Evolutionary conservation across 2,888 invertebrate genomes (phyloP), one percentile per base, ranked within the genome.

Genomic region (Sinodicranocentrus sp.): DNA sequence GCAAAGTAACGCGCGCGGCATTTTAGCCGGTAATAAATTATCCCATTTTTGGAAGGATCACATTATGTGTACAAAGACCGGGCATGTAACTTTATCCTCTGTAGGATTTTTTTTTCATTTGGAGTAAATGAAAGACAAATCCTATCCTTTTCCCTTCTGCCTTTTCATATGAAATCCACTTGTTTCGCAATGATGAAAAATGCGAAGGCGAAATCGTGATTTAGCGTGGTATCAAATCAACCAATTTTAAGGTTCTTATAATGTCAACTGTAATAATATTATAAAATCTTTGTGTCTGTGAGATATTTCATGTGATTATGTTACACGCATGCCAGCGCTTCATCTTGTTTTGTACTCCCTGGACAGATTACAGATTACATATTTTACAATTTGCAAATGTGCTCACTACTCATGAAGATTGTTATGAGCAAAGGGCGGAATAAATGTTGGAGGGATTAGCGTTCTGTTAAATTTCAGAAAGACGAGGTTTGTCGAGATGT

Each of bases 21-120:
- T 44, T 77, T 39, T 67, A 67, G 71, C 83, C 83, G 76, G 44
- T 68, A 83, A 83, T 83, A 83, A 83, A 83, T 83, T 83, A 83
- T 77, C 61, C 83, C 83, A 83, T 83, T 83, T 83, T 83, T 65
- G 83, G 83, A 54, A 76, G 67, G 57, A 82, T 75, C 75, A 54
- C 75, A 76, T 82, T 82, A 75, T 82, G 39, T 61, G 61, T 71
- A 33, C 48, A 79, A 43, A 57, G 23, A 33, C 39, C 39, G 19
- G 39, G 44, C 44, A 61, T 21, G 17, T 33, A 33, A 33, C 33
- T 33, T 33, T 26, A 59, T 25, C 17, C 23, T 3, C 33, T 57
- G n/a, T 15, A 15, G 13, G 25, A 25, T 43, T 65, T 65, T 15
- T 48, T n/a, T 48, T 10, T 33, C 33, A 25, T 59, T n/a, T 48